Conservation (phyloP, 2,888 invertebrate genomes). For the Agonopterix heracliana region DNA sequence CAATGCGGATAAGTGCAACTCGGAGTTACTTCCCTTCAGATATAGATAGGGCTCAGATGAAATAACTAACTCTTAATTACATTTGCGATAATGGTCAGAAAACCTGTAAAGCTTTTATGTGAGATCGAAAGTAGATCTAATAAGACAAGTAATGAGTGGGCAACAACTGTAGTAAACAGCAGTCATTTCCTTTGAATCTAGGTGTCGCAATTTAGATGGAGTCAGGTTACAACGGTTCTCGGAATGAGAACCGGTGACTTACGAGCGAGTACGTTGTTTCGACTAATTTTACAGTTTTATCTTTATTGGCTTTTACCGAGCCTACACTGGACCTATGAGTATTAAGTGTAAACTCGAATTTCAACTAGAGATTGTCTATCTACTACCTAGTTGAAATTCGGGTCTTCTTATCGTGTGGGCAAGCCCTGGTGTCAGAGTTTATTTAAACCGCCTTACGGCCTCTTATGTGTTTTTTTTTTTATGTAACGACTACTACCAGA, state of each 20-base stretch:
- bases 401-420: too few species aligned
- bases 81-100: neutral
- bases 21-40: slow-evolving; percentile 25
- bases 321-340: too few species aligned
- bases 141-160: slow-evolving; percentile 33
- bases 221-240: slow-evolving; percentile 26
- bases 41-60: slow-evolving; percentile 11
- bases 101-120: slow-evolving; percentile 19
- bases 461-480: too few species aligned
- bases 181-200: slow-evolving; percentile 48
- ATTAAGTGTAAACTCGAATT: too few species aligned
- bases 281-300: slow-evolving; percentile 2
- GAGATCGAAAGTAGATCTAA: slow-evolving; percentile 41
- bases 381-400: too few species aligned
- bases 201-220: slow-evolving; percentile 38
- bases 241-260: slow-evolving; percentile 20
- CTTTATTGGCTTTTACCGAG: too few species aligned
- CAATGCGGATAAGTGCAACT: slow-evolving; percentile 8
- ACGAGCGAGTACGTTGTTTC: neutral
- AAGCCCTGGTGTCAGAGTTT: too few species aligned
- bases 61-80: slow-evolving; percentile 3
- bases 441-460: too few species aligned
- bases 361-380: too few species aligned
- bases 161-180: slow-evolving; percentile 36
- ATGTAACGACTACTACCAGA: too few species aligned